A percentile compares a stretch with the other conserved stretches of the same genome.
phyloP scores from a whole-genome alignment of 2,888 invertebrate species.

The Serripes groenlandicus region DNA sequence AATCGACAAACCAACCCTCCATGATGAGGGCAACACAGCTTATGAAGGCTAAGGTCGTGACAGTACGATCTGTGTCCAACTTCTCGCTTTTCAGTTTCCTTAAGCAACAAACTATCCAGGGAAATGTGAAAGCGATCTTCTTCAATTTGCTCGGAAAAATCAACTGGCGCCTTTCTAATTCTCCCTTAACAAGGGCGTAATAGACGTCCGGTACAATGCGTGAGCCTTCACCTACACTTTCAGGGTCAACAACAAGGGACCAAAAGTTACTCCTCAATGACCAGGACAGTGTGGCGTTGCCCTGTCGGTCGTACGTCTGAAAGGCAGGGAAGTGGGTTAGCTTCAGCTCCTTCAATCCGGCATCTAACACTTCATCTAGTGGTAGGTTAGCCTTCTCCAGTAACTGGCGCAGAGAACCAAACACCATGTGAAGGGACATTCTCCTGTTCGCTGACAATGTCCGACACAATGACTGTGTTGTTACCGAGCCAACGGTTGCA shows the following conservation, averaged over 20 bases:
- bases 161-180: constrained; percentile 44
- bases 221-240: constrained; percentile 10
- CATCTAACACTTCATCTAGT: too few species aligned
- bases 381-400: neutral
- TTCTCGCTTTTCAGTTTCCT: constrained; percentile 30
- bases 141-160: constrained; percentile 47
- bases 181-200: constrained; percentile 27
- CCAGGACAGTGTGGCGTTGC: too few species aligned
- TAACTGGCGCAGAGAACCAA: neutral
- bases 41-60: constrained; percentile 31
- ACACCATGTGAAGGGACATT: neutral
- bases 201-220: constrained; percentile 4
- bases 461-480: neutral
- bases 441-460: too few species aligned
- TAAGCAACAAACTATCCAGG: constrained; percentile 34
- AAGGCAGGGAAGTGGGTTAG: neutral
- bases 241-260: too few species aligned
- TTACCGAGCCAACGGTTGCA: neutral
- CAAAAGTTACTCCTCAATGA: too few species aligned
- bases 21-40: constrained; percentile 45
- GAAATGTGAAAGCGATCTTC: constrained; percentile 16
- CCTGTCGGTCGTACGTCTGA: neutral
- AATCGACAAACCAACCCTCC: constrained; percentile 49
- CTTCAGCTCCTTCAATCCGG: too few species aligned
- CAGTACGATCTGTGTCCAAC: constrained; percentile 20